Conservation (phyloP, 1,140 invertebrate genomes). For the Euwallacea similis region DNA sequence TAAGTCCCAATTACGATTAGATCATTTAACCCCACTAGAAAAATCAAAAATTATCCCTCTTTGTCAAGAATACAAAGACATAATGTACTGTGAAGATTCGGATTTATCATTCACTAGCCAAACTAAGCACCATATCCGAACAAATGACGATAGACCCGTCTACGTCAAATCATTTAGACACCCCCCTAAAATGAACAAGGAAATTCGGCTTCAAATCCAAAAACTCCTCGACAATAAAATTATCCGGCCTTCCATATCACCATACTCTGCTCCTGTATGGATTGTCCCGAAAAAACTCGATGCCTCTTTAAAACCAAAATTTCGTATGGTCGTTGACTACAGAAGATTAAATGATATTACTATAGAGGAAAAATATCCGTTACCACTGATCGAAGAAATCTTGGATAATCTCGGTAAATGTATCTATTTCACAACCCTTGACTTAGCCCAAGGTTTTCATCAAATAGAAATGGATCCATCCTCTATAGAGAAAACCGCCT, state of each 20-base stretch:
- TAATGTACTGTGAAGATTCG: conserved; percentile 20
- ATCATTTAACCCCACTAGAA: conserved; percentile 19
- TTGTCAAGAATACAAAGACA: conserved; percentile 28
- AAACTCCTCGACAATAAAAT: conserved; percentile 45
- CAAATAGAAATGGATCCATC: conserved; percentile 55
- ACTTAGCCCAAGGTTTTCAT: too few species aligned
- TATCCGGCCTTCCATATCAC: conserved; percentile 46
- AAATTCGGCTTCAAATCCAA: too few species aligned
- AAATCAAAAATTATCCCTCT: conserved; percentile 11
- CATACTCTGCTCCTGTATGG: conserved; percentile 47
- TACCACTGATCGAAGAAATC: conserved; percentile 59
- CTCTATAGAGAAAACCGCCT: conserved; percentile 56
- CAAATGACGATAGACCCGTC: conserved; percentile 9
- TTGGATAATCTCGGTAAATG: conserved; percentile 55
- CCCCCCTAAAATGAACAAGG: too few species aligned
- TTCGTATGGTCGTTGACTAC: conserved; percentile 54
- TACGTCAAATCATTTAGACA: too few species aligned
- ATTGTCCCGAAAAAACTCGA: conserved; percentile 52
- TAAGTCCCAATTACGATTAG: conserved; percentile 7
- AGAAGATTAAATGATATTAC: conserved; percentile 53
- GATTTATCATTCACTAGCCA: conserved; percentile 24
- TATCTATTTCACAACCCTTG: conserved; percentile 56
- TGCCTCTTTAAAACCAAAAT: conserved; percentile 48
- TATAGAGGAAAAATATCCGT: conserved; percentile 57
- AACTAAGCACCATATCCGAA: conserved; percentile 25